Conservation (phyloP, 30 jellyfish, hydroid and myxozoan species). For the Aurelia aurita region DNA sequence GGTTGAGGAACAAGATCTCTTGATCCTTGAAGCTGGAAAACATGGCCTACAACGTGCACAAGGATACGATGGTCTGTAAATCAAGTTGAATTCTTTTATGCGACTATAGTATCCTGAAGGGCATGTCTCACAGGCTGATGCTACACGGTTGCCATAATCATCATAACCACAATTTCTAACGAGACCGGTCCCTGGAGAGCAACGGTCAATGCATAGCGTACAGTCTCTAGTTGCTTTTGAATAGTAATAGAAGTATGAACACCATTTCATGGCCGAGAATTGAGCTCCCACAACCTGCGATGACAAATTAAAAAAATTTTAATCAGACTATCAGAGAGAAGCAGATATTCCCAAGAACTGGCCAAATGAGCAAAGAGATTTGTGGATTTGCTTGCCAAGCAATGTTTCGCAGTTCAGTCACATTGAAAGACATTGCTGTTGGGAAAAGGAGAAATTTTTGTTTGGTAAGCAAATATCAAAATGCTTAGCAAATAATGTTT, state of each 20-base stretch:
- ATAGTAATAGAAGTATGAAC: conserved; percentile 35
- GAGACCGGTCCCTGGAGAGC: conserved; percentile 45
- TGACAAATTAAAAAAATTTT: no score
- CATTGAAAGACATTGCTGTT: no score
- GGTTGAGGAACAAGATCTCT: conserved; percentile 16
- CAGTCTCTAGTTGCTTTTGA: conserved; percentile 45
- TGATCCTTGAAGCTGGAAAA: conserved; percentile 38
- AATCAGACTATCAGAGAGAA: no score
- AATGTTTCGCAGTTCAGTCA: no score
- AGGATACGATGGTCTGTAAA: conserved; percentile 25
- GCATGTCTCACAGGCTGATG: conserved; percentile 42
- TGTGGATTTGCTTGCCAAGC: no score
- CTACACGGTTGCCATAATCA: conserved; percentile 28
- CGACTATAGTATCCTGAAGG: conserved; percentile 40
- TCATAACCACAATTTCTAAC: conserved; percentile 51
- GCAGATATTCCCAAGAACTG: no score
- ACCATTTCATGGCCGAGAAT: conserved; percentile 1
- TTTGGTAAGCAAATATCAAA: no score
- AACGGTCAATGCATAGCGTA: conserved; percentile 31
- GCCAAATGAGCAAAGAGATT: no score
- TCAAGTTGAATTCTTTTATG: not conserved
- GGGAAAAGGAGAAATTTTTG: no score
- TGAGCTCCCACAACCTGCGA: conserved; percentile 6
- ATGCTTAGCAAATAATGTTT: no score
- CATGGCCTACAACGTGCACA: conserved; percentile 47